A percentile compares a stretch with the other conserved stretches of the same genome.
Evolutionary conservation across 2,797 vertebrate species (phyloP).

Genomic region (Selene dorsalis): DNA sequence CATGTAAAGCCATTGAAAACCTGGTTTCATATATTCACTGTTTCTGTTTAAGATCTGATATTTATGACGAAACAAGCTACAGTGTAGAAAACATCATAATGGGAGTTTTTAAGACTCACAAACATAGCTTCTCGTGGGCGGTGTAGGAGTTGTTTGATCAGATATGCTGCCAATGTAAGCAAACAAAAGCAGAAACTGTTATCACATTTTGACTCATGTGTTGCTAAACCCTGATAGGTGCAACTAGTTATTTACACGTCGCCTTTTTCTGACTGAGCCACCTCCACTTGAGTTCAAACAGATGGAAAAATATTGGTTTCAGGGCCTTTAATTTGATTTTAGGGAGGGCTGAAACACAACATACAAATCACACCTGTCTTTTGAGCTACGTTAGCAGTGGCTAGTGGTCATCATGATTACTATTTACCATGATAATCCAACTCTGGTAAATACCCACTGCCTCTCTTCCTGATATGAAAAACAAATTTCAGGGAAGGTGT

Average conservation of each 20-base stretch:
- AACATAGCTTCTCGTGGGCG: not conserved
- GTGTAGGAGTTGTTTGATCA: not conserved
- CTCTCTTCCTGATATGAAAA: not conserved
- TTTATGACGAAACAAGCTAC: not conserved
- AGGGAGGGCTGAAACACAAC: no score
- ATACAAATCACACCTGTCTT: no score
- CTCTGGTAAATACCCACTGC: not conserved
- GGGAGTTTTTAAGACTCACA: not conserved
- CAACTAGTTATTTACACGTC: not conserved
- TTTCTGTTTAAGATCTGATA: not conserved
- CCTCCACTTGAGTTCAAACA: not conserved
- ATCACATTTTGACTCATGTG: not conserved
- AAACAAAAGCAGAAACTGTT: not conserved
- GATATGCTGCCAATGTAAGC: not conserved
- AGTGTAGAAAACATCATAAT: not conserved
- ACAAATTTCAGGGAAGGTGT: not conserved
- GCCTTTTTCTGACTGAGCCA: not conserved
- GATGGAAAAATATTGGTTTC: no score
- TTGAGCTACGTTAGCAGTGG: no score
- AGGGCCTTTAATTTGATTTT: no score
- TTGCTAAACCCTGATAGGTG: not conserved
- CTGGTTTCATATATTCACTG: not conserved
- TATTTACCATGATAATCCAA: not conserved
- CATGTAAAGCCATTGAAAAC: not conserved
- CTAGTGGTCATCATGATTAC: not conserved